Evolutionary conservation across 2,113 vertebrate genomes (phyloP).

Genomic region (Corvus moneduloides): DNA sequence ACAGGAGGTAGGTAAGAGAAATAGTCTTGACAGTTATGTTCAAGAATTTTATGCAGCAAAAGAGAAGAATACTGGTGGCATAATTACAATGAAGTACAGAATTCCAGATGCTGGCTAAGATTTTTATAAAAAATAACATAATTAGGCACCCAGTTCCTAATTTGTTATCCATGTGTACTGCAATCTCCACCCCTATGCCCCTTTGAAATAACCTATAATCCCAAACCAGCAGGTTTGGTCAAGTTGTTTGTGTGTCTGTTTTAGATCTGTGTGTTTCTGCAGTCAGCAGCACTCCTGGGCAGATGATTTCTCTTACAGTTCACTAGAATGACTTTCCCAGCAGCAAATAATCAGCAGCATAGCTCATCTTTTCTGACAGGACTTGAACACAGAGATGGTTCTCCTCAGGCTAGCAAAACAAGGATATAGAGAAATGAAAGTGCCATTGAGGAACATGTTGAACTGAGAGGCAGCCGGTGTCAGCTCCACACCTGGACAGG

Average conservation of each 20-base stretch:
- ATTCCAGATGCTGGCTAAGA: background rate
- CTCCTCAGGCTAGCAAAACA: conserved; percentile 41
- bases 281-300: conserved; percentile 16
- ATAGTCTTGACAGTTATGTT: background rate
- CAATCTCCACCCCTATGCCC: accelerated
- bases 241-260: background rate
- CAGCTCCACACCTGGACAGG: background rate
- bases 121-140: background rate
- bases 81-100: background rate
- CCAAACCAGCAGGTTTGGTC: background rate
- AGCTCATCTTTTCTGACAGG: conserved; percentile 64
- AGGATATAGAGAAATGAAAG: conserved; percentile 9
- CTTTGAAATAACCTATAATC: background rate
- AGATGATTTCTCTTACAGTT: conserved; percentile 59
- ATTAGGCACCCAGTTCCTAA: background rate
- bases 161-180: background rate
- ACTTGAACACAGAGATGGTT: conserved; percentile 43
- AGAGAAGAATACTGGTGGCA: background rate
- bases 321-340: conserved; percentile 65
- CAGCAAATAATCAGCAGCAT: conserved; percentile 55
- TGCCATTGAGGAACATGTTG: background rate
- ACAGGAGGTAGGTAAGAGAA: background rate
- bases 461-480: background rate
- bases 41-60: background rate
- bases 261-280: conserved; percentile 5